phyloP scores from a whole-genome alignment of 2,888 invertebrate species.

The Calameuta pallipes region DNA sequence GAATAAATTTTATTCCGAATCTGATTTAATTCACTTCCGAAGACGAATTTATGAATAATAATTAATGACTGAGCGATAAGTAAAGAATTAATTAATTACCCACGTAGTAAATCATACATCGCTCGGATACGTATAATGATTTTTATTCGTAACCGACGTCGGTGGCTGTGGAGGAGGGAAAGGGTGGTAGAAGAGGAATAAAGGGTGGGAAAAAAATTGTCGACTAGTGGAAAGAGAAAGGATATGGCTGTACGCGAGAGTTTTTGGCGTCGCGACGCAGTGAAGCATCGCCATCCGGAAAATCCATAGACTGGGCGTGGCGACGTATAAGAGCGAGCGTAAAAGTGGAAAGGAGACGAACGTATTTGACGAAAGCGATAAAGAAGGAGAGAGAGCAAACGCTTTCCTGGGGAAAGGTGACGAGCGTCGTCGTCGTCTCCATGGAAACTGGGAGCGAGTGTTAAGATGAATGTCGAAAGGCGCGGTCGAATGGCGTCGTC shows the following conservation, averaged over 20 bases:
- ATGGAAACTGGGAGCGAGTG: not conserved
- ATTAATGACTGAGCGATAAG: not conserved
- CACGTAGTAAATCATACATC: not conserved
- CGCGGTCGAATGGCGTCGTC: conserved; percentile 54
- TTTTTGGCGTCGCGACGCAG: conserved; percentile 60
- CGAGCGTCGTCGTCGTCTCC: not conserved
- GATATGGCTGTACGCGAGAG: conserved; percentile 39
- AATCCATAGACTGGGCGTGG: conserved; percentile 51
- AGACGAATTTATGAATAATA: not conserved
- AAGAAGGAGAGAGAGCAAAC: conserved; percentile 27
- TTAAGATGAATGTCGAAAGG: not conserved
- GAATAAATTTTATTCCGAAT: not conserved
- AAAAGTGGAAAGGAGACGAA: not conserved
- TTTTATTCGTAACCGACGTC: not conserved
- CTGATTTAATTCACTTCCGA: not conserved
- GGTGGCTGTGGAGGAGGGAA: not conserved
- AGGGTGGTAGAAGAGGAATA: conserved; percentile 6
- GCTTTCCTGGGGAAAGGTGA: not conserved
- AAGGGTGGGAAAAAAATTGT: conserved; percentile 26
- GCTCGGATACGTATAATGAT: not conserved
- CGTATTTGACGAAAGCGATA: conserved; percentile 24
- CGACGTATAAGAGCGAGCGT: not conserved
- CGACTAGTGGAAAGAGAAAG: conserved; percentile 12
- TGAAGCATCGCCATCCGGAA: conserved; percentile 46
- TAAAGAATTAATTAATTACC: not conserved